A percentile compares a stretch with the other conserved stretches of the same genome.
phyloP scores from a whole-genome alignment of 2,888 invertebrate genomes.

The Chironomus riparius region DNA sequence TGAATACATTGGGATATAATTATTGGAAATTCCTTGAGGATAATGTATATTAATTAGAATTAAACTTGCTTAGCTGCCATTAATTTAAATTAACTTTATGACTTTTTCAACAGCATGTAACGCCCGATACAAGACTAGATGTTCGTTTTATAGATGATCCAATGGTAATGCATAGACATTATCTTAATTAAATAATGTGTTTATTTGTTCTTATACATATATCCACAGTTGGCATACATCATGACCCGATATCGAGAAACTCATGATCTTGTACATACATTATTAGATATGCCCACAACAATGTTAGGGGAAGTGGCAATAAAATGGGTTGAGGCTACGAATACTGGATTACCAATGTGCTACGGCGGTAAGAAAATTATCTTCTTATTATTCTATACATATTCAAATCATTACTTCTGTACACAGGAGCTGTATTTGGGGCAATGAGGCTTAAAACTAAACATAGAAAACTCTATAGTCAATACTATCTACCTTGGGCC shows the following conservation, averaged over 20 bases:
- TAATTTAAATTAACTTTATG: constrained; percentile 18
- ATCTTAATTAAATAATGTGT: background rate
- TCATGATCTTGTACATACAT: constrained; percentile 89
- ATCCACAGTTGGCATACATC: constrained; percentile 74
- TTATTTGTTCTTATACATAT: constrained; percentile 33
- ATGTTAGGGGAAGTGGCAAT: constrained; percentile 87
- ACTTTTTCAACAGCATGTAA: constrained; percentile 52
- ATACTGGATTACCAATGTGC: constrained; percentile 94
- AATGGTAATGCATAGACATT: background rate
- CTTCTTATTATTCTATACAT: constrained; percentile 80
- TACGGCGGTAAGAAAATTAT: constrained; percentile 66
- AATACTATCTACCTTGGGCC: constrained; percentile 79
- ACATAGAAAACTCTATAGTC: constrained; percentile 67
- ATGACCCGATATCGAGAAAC: constrained; percentile 96
- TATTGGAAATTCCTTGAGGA: constrained; percentile 75
- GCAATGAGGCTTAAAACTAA: constrained; percentile 68
- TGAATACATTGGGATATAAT: constrained; percentile 73
- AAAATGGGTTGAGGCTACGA: constrained; percentile 97
- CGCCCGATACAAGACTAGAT: constrained; percentile 81
- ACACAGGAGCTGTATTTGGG: constrained; percentile 55
- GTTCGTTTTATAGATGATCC: constrained; percentile 86
- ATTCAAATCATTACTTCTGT: constrained; percentile 43
- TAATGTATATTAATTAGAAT: constrained; percentile 45
- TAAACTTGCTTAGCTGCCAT: constrained; percentile 33
- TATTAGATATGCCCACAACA: constrained; percentile 86